Conservation (phyloP, 1,140 invertebrate genomes). For the Bacillus rossius region DNA sequence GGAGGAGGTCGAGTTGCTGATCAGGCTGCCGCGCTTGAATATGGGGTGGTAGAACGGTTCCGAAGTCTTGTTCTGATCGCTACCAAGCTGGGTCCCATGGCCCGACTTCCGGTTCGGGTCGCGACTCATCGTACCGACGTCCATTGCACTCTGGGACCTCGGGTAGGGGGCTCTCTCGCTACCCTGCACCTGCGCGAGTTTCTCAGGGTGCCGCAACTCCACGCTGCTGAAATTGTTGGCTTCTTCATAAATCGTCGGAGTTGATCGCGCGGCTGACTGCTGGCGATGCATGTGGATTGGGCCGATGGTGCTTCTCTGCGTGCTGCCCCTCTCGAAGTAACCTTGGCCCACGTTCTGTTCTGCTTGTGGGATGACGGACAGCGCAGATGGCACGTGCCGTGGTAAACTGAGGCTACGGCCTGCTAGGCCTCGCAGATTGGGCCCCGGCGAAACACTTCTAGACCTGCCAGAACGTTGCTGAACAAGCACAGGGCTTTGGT, state of each 20-base stretch:
- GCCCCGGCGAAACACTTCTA: constrained; percentile 6
- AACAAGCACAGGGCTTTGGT: background rate
- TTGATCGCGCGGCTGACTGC: background rate
- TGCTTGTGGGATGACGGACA: background rate
- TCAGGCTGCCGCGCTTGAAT: constrained; percentile 48
- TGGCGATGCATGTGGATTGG: background rate
- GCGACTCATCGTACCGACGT: background rate
- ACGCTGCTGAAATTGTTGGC: background rate
- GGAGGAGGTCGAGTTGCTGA: constrained; percentile 30
- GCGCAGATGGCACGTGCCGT: background rate
- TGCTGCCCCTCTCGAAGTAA: background rate
- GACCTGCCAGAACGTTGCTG: background rate
- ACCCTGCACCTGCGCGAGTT: background rate
- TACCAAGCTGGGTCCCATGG: background rate
- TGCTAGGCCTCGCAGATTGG: background rate
- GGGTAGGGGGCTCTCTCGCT: background rate
- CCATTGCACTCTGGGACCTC: background rate
- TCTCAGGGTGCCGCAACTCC: background rate
- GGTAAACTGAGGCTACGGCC: background rate
- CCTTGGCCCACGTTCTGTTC: background rate
- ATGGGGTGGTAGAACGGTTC: constrained; percentile 37
- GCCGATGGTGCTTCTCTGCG: constrained; percentile 9
- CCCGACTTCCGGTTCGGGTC: background rate
- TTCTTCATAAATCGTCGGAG: constrained; percentile 5
- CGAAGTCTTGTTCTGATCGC: background rate